These are phyloP conservation scores for Larimichthys polyactis DNA, from an alignment of 2,113 vertebrate genomes.

Conservation along the genomic window DNA sequence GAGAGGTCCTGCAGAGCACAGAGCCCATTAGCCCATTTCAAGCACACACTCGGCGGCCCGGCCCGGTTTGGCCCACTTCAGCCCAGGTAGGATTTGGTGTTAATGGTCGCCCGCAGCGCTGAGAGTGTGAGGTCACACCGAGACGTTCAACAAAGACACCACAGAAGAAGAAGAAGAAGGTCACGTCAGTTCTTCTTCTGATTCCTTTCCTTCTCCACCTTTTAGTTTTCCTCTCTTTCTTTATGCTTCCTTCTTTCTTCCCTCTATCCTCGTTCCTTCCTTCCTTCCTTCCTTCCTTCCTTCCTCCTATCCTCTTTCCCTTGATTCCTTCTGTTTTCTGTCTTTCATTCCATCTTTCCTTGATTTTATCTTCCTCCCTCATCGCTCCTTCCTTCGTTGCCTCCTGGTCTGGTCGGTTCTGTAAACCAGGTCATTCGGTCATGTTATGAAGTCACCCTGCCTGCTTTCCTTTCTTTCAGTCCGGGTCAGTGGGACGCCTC, in stretches of 20 bases:
- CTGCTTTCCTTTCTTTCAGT: conserved; percentile 17
- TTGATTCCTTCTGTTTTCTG: background rate
- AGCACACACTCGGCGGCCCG: conserved; percentile 37
- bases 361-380: background rate
- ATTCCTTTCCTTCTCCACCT: background rate
- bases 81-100: conserved; percentile 24
- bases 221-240: background rate
- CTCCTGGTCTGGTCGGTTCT: conserved; percentile 6
- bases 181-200: no score
- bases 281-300: background rate
- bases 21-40: conserved; percentile 46
- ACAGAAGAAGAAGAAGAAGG: conserved; percentile 19
- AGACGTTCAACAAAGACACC: background rate
- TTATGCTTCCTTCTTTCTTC: background rate
- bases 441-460: conserved; percentile 37
- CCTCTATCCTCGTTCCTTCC: background rate
- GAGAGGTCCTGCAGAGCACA: conserved; percentile 53
- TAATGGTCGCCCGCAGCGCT: conserved; percentile 27
- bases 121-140: conserved; percentile 10
- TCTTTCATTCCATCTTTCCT: no score
- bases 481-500: conserved; percentile 66
- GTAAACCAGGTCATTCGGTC: conserved; percentile 31
- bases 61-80: conserved; percentile 51
- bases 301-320: no score
- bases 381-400: background rate